These are phyloP conservation scores for Ammodytes dubius DNA, from an alignment of 2,113 vertebrate genomes.

Conservation along the genomic window DNA sequence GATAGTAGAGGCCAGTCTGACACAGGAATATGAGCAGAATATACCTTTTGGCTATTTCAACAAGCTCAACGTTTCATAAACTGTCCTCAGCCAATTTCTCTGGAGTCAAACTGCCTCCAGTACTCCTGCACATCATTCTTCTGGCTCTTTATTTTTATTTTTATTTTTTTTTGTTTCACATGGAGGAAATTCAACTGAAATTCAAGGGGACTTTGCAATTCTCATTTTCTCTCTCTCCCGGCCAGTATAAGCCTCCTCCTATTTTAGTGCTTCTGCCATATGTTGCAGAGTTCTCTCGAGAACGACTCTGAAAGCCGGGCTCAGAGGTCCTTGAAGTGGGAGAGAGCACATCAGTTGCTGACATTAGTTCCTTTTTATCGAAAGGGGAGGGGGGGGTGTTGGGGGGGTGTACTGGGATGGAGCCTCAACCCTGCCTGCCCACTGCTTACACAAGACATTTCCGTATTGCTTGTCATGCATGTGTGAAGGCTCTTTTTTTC, in stretches of 20 bases:
- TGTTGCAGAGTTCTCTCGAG: constrained; percentile 57
- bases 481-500: constrained; percentile 44
- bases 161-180: not conserved
- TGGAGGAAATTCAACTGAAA: constrained; percentile 39
- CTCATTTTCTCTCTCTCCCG: constrained; percentile 32
- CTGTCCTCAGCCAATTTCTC: constrained; percentile 49
- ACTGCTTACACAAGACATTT: constrained; percentile 77
- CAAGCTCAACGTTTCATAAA: constrained; percentile 47
- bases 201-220: constrained; percentile 43
- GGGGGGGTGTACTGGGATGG: constrained; percentile 38
- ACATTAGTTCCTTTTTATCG: constrained; percentile 69
- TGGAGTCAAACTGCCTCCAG: constrained; percentile 34
- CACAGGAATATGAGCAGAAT: constrained; percentile 49
- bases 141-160: not conserved
- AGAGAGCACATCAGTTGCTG: constrained; percentile 71
- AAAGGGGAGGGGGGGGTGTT: constrained; percentile 39
- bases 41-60: constrained; percentile 36
- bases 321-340: constrained; percentile 44
- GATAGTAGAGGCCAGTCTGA: constrained; percentile 65
- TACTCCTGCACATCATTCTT: constrained; percentile 19
- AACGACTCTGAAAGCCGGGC: constrained; percentile 39
- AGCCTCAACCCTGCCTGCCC: constrained; percentile 48
- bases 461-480: constrained; percentile 69
- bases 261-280: constrained; percentile 59
- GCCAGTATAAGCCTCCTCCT: constrained; percentile 46